Conservation (phyloP, 2,888 invertebrate species). For the Drosophila putrida region DNA sequence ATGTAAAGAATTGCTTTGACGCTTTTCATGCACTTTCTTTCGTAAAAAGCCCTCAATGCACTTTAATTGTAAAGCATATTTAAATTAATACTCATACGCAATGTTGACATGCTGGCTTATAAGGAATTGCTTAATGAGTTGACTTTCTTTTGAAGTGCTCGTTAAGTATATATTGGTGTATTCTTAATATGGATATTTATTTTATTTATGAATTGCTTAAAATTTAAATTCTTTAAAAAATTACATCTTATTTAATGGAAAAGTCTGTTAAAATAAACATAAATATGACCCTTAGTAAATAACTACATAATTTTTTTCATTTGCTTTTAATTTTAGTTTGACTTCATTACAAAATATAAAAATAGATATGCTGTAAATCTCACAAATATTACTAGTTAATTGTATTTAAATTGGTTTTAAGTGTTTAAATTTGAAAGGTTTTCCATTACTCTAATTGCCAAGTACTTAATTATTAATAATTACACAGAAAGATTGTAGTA, state of each 20-base stretch:
- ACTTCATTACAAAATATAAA: neutral
- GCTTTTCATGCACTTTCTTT: neutral
- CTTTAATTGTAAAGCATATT: constrained; percentile 3
- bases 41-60: constrained; percentile 2
- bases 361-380: neutral
- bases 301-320: neutral
- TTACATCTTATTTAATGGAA: no score
- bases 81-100: constrained; percentile 6
- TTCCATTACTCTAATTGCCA: neutral
- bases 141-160: neutral
- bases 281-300: no score
- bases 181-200: no score
- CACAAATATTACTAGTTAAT: neutral
- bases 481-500: no score
- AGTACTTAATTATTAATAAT: no score
- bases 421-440: neutral
- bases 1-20: neutral
- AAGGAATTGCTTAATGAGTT: neutral
- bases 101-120: neutral
- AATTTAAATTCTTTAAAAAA: no score
- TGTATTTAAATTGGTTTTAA: neutral
- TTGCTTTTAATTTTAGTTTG: neutral
- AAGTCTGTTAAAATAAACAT: no score
- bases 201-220: no score
- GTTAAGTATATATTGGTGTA: no score